A percentile compares a stretch with the other conserved stretches of the same genome.
Conservation (phyloP, 2,888 invertebrate species). For the Phlogophora meticulosa region DNA sequence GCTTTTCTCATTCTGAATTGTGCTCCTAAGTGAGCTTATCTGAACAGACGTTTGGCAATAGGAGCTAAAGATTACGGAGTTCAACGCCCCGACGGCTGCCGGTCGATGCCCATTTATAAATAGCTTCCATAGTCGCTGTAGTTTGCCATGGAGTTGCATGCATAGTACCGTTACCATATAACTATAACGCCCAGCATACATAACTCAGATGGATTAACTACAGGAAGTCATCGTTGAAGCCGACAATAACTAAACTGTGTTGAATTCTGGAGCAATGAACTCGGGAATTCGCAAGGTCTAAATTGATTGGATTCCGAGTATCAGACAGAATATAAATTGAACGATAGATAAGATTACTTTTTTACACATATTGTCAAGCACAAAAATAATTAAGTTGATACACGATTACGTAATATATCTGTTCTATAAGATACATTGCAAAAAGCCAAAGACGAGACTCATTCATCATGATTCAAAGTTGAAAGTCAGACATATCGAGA, state of each 20-base stretch:
- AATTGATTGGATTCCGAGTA: conserved; percentile 32
- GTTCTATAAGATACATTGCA: not conserved
- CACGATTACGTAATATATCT: not conserved
- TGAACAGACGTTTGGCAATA: conserved; percentile 78
- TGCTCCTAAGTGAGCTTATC: conserved; percentile 63
- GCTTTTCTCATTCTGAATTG: conserved; percentile 52
- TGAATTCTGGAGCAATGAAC: conserved; percentile 47
- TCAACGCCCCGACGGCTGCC: conserved; percentile 77
- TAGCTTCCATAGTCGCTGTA: conserved; percentile 72
- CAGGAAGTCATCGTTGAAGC: conserved; percentile 37
- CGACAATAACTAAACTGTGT: conserved; percentile 28
- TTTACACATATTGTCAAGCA: not conserved
- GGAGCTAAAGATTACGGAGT: conserved; percentile 78
- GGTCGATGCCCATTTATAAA: conserved; percentile 82
- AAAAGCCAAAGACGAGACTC: conserved; percentile 18
- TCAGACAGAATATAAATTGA: conserved; percentile 14
- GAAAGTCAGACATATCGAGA: conserved; percentile 57
- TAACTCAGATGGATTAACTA: conserved; percentile 53
- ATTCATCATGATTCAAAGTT: conserved; percentile 38
- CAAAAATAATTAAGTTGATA: conserved; percentile 3
- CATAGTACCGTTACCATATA: conserved; percentile 75
- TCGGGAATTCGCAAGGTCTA: conserved; percentile 24
- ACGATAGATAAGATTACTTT: conserved; percentile 10
- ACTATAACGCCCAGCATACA: conserved; percentile 44
- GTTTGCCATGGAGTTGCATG: conserved; percentile 75